A percentile compares a stretch with the other conserved stretches of the same genome.
phyloP scores from a whole-genome alignment of 2,888 invertebrate species.

The Chironomus riparius region DNA sequence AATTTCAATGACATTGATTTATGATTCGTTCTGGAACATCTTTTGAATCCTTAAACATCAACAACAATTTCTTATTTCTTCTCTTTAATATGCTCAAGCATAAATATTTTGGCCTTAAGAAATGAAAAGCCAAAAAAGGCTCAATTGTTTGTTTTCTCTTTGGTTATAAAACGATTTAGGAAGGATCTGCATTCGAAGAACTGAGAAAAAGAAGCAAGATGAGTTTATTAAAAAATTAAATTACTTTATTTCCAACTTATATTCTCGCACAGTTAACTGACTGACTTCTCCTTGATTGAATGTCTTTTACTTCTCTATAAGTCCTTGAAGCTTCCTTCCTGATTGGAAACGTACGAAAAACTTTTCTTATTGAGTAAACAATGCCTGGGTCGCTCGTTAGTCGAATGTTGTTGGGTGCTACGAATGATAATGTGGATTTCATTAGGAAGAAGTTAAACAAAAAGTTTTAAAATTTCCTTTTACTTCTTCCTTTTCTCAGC shows the following conservation, averaged over 20 bases:
- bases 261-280: too few species aligned
- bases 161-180: constrained; percentile 1
- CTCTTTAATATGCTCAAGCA: neutral
- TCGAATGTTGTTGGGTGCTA: too few species aligned
- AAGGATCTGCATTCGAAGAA: neutral
- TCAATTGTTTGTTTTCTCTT: constrained; percentile 8
- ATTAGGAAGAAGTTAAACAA: too few species aligned
- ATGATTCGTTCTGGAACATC: constrained; percentile 4
- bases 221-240: constrained; percentile 7
- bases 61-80: neutral
- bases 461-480: too few species aligned
- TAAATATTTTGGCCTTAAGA: constrained; percentile 11
- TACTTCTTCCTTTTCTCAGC: too few species aligned
- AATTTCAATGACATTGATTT: constrained; percentile 22
- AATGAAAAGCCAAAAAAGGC: neutral
- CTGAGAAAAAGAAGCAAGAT: neutral
- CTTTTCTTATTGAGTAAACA: too few species aligned
- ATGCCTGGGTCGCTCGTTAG: too few species aligned
- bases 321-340: too few species aligned
- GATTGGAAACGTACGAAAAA: too few species aligned
- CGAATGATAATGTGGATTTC: too few species aligned
- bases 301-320: too few species aligned
- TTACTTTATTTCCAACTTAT: neutral
- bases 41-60: neutral
- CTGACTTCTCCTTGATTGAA: too few species aligned